phyloP scores from a whole-genome alignment of 2,113 vertebrate species.

The Coptodon rendalli region DNA sequence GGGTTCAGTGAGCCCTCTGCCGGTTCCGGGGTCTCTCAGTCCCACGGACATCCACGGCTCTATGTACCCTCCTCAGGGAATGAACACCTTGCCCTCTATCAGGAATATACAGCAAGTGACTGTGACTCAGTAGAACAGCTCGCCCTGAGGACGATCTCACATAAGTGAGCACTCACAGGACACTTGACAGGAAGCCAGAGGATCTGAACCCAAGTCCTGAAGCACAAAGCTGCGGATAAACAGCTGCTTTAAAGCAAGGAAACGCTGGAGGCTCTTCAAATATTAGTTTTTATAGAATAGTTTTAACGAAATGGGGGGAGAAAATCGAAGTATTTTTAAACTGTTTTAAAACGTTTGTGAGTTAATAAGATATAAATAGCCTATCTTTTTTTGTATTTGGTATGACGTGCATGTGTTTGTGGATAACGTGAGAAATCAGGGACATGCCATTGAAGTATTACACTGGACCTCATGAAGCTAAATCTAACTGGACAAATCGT shows the following conservation, averaged over 20 bases:
- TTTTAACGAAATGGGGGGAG: conserved; percentile 53
- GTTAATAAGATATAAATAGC: conserved; percentile 75
- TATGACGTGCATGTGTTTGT: conserved; percentile 66
- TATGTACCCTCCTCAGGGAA: conserved; percentile 76
- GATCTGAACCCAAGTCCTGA: conserved; percentile 37
- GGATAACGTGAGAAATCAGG: conserved; percentile 59
- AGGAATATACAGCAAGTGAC: conserved; percentile 85
- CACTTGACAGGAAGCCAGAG: conserved; percentile 34
- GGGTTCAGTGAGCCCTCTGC: conserved; percentile 86
- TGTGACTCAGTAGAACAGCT: conserved; percentile 73
- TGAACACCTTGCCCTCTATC: conserved; percentile 81
- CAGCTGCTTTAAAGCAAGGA: conserved; percentile 49
- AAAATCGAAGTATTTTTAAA: conserved; percentile 53
- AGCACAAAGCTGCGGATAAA: conserved; percentile 45
- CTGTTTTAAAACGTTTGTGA: conserved; percentile 69
- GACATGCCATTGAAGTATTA: conserved; percentile 35
- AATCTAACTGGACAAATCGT: conserved; percentile 32
- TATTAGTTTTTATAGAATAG: conserved; percentile 74
- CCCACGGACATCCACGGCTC: conserved; percentile 74
- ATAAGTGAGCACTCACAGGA: conserved; percentile 75
- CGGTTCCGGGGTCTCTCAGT: conserved; percentile 76
- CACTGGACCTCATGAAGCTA: conserved; percentile 9
- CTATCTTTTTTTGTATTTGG: conserved; percentile 11
- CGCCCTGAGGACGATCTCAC: conserved; percentile 33
- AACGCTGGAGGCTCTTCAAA: conserved; percentile 75